Conservation (phyloP, 2,888 invertebrate species). For the Micropterix aruncella region DNA sequence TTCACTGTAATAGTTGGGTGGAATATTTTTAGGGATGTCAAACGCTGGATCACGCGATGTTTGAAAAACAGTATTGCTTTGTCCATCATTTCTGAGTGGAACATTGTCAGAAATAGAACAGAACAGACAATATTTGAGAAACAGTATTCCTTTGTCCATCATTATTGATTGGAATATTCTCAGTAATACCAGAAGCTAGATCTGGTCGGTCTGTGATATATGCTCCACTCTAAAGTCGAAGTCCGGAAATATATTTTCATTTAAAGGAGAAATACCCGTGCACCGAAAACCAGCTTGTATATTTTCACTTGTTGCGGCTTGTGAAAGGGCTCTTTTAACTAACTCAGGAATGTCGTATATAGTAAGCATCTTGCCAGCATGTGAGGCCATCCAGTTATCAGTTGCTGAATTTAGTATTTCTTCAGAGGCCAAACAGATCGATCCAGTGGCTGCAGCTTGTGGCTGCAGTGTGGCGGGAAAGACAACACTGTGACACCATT, state of each 20-base stretch:
- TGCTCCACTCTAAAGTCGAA: neutral
- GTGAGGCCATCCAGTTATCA: neutral
- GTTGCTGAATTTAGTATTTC: neutral
- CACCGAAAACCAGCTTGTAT: neutral
- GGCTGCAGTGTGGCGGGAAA: neutral
- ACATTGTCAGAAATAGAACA: no score
- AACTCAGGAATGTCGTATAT: neutral
- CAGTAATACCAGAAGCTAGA: neutral
- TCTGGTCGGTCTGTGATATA: neutral
- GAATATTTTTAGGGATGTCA: no score
- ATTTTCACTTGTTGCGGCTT: neutral
- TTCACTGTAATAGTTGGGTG: no score
- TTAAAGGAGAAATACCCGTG: neutral
- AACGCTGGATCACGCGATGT: no score
- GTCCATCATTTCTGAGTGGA: no score
- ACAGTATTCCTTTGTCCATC: neutral
- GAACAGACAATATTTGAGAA: no score
- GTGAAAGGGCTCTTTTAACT: neutral
- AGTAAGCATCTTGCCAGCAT: neutral
- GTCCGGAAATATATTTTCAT: neutral
- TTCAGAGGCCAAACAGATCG: neutral
- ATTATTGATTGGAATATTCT: neutral
- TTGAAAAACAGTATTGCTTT: no score
- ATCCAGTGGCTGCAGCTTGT: slow-evolving; percentile 1
- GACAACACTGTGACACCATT: neutral